phyloP scores from a whole-genome alignment of 2,113 vertebrate species.

The Campylomormyrus tamandua region DNA sequence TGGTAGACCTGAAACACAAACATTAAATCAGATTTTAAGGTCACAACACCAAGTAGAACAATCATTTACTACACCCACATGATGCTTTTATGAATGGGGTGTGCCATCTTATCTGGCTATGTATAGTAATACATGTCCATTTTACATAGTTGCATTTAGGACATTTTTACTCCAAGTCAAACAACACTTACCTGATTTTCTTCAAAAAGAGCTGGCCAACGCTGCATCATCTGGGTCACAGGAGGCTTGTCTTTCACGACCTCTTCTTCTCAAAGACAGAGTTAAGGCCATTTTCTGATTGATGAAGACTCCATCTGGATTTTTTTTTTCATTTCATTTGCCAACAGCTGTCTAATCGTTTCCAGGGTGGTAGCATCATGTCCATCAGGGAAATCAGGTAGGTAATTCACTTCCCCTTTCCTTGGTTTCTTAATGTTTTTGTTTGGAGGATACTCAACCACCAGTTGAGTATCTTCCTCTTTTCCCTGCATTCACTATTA shows the following conservation, averaged over 20 bases:
- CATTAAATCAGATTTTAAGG: too few species aligned
- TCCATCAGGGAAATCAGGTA: conserved; percentile 30
- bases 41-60: too few species aligned
- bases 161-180: too few species aligned
- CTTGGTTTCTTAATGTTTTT: conserved; percentile 32
- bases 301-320: not conserved
- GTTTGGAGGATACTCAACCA: conserved; percentile 18
- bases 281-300: not conserved
- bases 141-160: too few species aligned
- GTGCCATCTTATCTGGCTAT: too few species aligned
- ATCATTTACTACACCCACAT: too few species aligned
- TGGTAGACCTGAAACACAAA: too few species aligned
- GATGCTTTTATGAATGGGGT: too few species aligned
- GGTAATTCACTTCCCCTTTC: conserved; percentile 31
- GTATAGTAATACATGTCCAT: too few species aligned
- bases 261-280: not conserved
- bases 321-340: not conserved
- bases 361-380: not conserved
- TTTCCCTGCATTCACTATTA: conserved; percentile 26
- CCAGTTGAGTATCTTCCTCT: conserved; percentile 8
- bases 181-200: not conserved
- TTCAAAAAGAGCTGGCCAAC: not conserved
- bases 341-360: not conserved
- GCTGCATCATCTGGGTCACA: not conserved
- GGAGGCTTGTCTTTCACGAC: not conserved